Evolutionary conservation across 2,797 vertebrate genomes (phyloP).

Genomic region (Lepilemur septentrionalis): DNA sequence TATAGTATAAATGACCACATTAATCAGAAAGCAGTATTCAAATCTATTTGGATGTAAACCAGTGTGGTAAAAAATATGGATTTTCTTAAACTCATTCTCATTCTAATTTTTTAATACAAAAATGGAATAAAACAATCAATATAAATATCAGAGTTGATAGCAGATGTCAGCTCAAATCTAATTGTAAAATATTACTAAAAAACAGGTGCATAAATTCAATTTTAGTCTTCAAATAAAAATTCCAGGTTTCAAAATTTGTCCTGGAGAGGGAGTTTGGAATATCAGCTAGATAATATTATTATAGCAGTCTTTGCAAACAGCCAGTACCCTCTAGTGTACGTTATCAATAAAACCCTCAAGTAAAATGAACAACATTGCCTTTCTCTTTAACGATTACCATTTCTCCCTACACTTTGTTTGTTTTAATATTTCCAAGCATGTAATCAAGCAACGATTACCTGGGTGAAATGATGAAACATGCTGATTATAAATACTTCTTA

Average conservation of each 20-base stretch:
- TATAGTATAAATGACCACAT: background rate
- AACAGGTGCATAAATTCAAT: background rate
- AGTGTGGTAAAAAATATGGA: background rate
- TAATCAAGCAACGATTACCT: slow-evolving; percentile 55
- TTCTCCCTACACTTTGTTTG: slow-evolving; percentile 41
- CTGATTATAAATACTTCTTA: slow-evolving; percentile 60
- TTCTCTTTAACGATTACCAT: slow-evolving; percentile 37
- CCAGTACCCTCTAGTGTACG: background rate
- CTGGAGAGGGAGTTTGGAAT: background rate
- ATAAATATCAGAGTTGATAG: background rate
- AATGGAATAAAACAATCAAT: background rate
- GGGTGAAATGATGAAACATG: slow-evolving; percentile 31
- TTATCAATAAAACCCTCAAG: slow-evolving; percentile 49
- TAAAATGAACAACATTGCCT: background rate
- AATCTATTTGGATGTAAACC: background rate
- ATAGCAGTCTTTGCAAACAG: slow-evolving; percentile 24
- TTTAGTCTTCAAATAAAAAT: background rate
- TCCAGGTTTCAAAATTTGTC: background rate
- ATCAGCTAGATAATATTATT: background rate
- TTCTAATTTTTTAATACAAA: background rate
- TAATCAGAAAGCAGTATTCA: slow-evolving; percentile 12
- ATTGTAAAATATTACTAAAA: background rate
- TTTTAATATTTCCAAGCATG: slow-evolving; percentile 57
- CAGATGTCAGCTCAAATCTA: background rate
- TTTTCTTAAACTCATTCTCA: background rate